Conservation (phyloP, 2,113 vertebrate genomes). For the Chamaea fasciata region DNA sequence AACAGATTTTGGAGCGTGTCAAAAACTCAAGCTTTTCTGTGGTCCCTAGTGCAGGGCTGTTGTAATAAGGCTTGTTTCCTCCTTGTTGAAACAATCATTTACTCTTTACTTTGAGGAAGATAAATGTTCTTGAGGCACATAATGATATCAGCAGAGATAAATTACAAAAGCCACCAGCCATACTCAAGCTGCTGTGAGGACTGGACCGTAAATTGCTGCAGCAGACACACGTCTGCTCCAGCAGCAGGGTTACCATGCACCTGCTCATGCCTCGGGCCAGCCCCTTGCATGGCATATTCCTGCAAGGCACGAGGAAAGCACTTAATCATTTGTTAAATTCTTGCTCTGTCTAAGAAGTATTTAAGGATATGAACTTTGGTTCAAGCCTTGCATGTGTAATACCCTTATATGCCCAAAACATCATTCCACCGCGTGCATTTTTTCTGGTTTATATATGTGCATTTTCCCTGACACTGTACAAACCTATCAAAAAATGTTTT, state of each 20-base stretch:
- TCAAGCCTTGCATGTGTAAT: not conserved
- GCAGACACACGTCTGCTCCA: not conserved
- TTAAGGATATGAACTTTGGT: not conserved
- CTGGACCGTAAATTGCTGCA: not conserved
- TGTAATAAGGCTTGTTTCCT: conserved; percentile 32
- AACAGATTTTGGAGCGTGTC: conserved; percentile 5
- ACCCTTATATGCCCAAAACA: not conserved
- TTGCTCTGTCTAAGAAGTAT: not conserved
- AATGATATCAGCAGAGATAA: conserved; percentile 43
- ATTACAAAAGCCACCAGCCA: conserved; percentile 23
- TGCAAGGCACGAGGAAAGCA: not conserved
- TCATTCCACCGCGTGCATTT: not conserved
- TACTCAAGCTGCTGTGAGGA: not conserved
- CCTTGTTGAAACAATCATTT: conserved; percentile 18
- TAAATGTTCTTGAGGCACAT: conserved; percentile 9
- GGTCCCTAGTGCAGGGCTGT: not conserved
- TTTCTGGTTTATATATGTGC: not conserved
- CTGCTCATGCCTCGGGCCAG: not conserved
- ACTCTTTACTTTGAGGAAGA: conserved; percentile 35
- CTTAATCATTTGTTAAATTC: not conserved
- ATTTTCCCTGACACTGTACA: not conserved
- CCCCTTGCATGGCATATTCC: not conserved
- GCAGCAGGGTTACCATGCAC: not conserved
- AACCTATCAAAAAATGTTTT: not conserved
- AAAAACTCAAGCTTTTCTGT: conserved; percentile 3